These are phyloP conservation scores for Brachypalpus laphriformis DNA, from an alignment of 2,888 invertebrate genomes.

Conservation along the genomic window DNA sequence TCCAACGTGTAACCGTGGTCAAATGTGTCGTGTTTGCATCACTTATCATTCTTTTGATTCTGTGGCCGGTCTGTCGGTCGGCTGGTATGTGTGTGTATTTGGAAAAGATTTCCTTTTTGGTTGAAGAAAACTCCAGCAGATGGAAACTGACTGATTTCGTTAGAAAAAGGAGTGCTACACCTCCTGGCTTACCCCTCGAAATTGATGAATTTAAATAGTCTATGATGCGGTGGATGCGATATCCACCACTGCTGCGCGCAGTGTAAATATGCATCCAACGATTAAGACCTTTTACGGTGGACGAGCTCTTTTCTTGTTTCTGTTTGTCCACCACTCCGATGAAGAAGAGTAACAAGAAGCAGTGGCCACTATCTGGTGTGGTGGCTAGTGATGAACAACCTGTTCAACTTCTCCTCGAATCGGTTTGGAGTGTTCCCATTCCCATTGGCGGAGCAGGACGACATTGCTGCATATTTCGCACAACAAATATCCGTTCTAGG, in stretches of 20 bases:
- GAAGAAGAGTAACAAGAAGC: constrained; percentile 1
- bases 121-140: constrained; percentile 53
- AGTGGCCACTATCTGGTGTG: constrained; percentile 28
- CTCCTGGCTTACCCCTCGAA: constrained; percentile 32
- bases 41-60: constrained; percentile 74
- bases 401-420: constrained; percentile 49
- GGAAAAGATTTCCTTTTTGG: constrained; percentile 42
- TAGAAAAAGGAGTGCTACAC: constrained; percentile 65
- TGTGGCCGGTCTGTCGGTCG: constrained; percentile 33
- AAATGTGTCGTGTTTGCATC: constrained; percentile 74
- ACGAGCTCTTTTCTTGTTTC: constrained; percentile 20
- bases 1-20: constrained; percentile 62
- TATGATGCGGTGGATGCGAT: constrained; percentile 55
- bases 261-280: constrained; percentile 65
- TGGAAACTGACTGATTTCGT: constrained; percentile 71
- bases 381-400: constrained; percentile 57
- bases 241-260: constrained; percentile 21
- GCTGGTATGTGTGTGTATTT: constrained; percentile 33
- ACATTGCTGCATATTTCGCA: constrained; percentile 61
- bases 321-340: constrained; percentile 5
- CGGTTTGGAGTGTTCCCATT: constrained; percentile 28
- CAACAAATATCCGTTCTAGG: constrained; percentile 71
- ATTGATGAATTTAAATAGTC: constrained; percentile 72
- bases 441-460: constrained; percentile 23
- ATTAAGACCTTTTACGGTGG: constrained; percentile 61